A percentile compares a stretch with the other conserved stretches of the same genome.
Conservation (phyloP, 2,888 invertebrate species). For the Sialis lutaria region DNA sequence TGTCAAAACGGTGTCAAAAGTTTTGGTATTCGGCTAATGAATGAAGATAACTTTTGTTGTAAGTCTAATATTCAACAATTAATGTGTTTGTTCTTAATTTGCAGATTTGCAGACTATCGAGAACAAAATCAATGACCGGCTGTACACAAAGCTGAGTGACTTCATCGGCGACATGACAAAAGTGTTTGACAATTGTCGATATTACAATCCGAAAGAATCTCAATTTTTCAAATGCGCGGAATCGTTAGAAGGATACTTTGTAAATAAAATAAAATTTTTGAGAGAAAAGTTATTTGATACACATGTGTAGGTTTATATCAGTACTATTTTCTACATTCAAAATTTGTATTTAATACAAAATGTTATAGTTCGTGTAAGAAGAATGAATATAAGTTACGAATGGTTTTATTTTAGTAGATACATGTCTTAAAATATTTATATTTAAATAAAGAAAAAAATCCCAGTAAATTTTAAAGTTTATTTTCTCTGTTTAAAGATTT, state of each 20-base stretch:
- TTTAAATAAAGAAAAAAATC: neutral
- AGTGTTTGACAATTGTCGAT: constrained; percentile 97
- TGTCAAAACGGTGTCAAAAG: too few relatives aligned
- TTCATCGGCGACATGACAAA: constrained; percentile 96
- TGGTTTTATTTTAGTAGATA: neutral
- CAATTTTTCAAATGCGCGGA: constrained; percentile 94
- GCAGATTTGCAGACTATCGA: constrained; percentile 89
- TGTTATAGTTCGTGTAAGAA: neutral
- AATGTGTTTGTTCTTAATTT: too few relatives aligned
- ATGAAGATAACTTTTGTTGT: too few relatives aligned
- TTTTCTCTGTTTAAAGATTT: neutral
- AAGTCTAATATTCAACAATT: too few relatives aligned
- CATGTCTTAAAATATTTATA: neutral
- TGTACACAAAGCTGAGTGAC: constrained; percentile 77
- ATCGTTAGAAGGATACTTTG: constrained; percentile 86
- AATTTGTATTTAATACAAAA: neutral
- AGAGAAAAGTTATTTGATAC: constrained; percentile 65
- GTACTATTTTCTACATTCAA: too few relatives aligned
- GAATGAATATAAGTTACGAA: neutral
- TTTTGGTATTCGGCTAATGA: too few relatives aligned
- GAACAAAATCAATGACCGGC: constrained; percentile 62
- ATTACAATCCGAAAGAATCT: constrained; percentile 90
- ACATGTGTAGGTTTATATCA: neutral
- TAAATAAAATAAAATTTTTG: constrained; percentile 78
- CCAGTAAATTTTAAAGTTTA: neutral